These are phyloP conservation scores for Cryptoprocta ferox DNA, from an alignment of 2,797 vertebrate genomes.

Conservation along the genomic window DNA sequence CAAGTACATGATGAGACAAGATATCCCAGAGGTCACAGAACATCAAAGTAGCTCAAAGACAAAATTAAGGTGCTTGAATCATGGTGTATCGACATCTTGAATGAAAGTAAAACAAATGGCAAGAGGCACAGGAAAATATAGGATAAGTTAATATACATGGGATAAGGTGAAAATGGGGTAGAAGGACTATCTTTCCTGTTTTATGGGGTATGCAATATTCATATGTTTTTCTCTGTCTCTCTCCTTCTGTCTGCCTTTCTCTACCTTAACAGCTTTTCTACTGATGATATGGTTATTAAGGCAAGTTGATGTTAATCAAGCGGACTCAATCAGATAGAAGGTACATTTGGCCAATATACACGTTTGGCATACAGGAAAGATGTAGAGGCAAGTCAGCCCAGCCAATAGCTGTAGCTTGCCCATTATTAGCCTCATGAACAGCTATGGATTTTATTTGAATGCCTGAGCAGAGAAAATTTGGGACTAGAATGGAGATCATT, in stretches of 20 bases:
- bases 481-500: not conserved
- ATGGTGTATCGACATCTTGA: not conserved
- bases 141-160: not conserved
- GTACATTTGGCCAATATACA: not conserved
- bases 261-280: not conserved
- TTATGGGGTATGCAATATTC: not conserved
- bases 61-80: not conserved
- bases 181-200: not conserved
- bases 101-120: not conserved
- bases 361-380: not conserved
- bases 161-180: not conserved
- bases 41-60: not conserved
- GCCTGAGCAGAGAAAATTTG: not conserved
- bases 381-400: not conserved
- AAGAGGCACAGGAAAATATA: not conserved
- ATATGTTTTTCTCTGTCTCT: not conserved
- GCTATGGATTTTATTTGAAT: not conserved
- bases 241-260: not conserved
- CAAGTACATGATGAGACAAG: not conserved
- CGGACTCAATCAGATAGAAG: not conserved
- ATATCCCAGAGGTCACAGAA: not conserved
- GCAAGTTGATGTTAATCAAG: not conserved
- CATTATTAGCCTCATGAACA: not conserved
- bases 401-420: not conserved
- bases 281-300: not conserved